These are phyloP conservation scores for Procapra przewalskii DNA, from an alignment of 2,113 vertebrate genomes.

Conservation along the genomic window DNA sequence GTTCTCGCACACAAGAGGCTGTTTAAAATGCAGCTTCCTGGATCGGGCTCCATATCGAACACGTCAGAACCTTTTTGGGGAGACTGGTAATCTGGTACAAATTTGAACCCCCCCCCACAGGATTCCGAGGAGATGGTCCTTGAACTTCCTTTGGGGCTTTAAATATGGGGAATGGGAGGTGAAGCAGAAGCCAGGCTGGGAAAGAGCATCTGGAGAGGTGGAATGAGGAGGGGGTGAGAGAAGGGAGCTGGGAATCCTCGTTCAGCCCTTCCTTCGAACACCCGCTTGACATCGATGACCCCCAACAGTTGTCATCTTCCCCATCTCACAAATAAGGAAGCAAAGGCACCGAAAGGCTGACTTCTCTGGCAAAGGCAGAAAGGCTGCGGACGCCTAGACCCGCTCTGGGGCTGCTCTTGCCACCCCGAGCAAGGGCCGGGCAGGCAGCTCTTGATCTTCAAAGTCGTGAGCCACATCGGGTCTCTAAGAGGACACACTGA, in stretches of 20 bases:
- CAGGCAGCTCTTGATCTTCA: accelerated
- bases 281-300: background rate
- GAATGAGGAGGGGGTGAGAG: background rate
- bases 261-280: background rate
- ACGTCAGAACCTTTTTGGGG: too few species aligned
- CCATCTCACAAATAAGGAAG: background rate
- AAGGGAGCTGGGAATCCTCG: accelerated
- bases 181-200: background rate
- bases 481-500: accelerated
- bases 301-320: accelerated
- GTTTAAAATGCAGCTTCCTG: background rate
- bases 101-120: background rate
- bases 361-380: background rate
- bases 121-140: too few species aligned
- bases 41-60: background rate
- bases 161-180: background rate
- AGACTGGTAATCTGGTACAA: background rate
- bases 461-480: background rate
- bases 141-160: background rate
- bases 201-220: accelerated
- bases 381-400: accelerated
- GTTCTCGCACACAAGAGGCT: accelerated
- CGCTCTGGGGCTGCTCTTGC: background rate
- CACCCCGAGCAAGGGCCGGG: too few species aligned
- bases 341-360: background rate